Conservation (phyloP, 2,888 invertebrate genomes). For the Cosmopolites sordidus region DNA sequence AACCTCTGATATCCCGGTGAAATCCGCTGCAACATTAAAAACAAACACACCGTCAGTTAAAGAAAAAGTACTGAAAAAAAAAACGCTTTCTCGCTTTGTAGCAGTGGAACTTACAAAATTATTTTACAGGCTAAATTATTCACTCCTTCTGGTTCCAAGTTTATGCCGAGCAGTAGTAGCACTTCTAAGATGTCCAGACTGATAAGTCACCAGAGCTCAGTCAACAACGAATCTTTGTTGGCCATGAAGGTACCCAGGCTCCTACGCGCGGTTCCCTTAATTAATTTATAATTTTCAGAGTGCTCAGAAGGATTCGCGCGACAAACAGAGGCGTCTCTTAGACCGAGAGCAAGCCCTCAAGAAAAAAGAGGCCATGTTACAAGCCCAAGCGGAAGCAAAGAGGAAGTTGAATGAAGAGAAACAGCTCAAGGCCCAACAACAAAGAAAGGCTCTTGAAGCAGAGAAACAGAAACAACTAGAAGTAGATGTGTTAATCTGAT, state of each 20-base stretch:
- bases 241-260: slow-evolving; percentile 31
- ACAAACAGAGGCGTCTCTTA: slow-evolving; percentile 32
- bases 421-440: slow-evolving; percentile 47
- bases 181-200: slow-evolving; percentile 24
- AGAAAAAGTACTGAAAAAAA: slow-evolving; percentile 28
- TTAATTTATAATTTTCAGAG: slow-evolving; percentile 9
- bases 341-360: slow-evolving; percentile 39
- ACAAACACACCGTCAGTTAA: slow-evolving; percentile 7
- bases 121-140: slow-evolving; percentile 28
- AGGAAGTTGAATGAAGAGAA: slow-evolving; percentile 49
- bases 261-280: too few relatives aligned
- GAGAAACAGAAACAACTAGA: slow-evolving; percentile 50
- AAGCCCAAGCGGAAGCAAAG: slow-evolving; percentile 56
- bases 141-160: slow-evolving; percentile 30
- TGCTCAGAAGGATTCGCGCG: slow-evolving; percentile 29
- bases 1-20: slow-evolving; percentile 29
- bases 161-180: slow-evolving; percentile 28
- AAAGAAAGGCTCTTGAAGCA: slow-evolving; percentile 51
- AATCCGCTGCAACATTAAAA: background rate
- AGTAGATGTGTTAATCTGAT: too few relatives aligned
- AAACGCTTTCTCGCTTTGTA: too few relatives aligned
- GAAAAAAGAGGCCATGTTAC: slow-evolving; percentile 59
- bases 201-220: slow-evolving; percentile 9
- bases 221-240: slow-evolving; percentile 19
- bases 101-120: too few relatives aligned